Base-by-base conservation (phyloP, 2,888 invertebrate species). In the Phyllotreta striolata region DNA sequence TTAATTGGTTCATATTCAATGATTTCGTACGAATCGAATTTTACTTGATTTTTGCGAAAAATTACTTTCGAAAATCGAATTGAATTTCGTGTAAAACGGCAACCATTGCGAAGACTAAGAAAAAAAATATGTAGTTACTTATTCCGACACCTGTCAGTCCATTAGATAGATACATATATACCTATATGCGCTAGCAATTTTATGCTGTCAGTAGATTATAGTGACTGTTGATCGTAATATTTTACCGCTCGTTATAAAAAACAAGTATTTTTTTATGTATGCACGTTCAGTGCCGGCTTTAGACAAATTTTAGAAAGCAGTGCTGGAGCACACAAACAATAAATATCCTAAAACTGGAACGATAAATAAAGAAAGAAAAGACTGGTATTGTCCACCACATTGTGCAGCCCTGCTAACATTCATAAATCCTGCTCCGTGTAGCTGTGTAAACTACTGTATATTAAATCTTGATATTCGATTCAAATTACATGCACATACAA, bases 401-500 rank as follows among this genome's bases (percentile, higher is more conserved):
- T 37, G 13, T 38, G 13, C 38, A 52, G 38, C 52, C 38, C 39
- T 8, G 37, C 4, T 8, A 3, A 8, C 68, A 66, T 66, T 63
- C 66, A 68, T 68, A 68, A 66, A 68, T 68, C 51, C 57, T 62
- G 58, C 58, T 64, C 58, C 66, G 63, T 68, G 66, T 65, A 24
- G 65, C 65, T 70, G 67, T 70, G 68, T 70, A 68, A 70, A 70
- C 70, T 70, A 70, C 68, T 68, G 68, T 64, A 70, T 66, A 70
- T 68, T 70, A 70, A 68, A 70, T 70, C 70, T 70, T 68, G 68
- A 66, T 70, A 68, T 68, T 70, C 60, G 66, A 67, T 66, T 70
- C 66, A 70, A 70, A 70, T 67, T 70, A 68, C 66, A 70, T 68
- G 64, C 62, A 62, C 63, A 60, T 68, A 68, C 69, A 67, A 55